Base-by-base conservation (phyloP, 2,888 invertebrate genomes). In the Podabrus alpinus region DNA sequence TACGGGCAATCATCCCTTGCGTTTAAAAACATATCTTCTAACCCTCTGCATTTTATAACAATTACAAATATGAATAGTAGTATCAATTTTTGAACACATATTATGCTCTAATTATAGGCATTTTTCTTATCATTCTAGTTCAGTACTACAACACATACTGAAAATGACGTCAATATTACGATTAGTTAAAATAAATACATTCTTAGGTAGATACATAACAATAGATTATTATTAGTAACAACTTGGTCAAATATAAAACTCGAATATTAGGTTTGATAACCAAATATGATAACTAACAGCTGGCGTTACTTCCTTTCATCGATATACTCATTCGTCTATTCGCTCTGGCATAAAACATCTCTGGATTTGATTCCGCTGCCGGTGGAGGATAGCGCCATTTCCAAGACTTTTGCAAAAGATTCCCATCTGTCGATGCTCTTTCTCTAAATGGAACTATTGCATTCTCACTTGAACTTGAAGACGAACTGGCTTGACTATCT, bases 241-340 rank as follows among this genome's bases (percentile, higher is more conserved):
- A 64, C n/a, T 64, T 64, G 62, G 62, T 64, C 62, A 64, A 64
- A 64, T 29, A 16, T 71, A 29, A 72, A 72, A 45, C 45, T 45
- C n/a, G 5, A 17, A 45, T 68, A 62, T 62, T 72, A 68, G 68
- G 72, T 68, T 62, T 17, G 2, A 3, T 5, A 19, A 29, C 16
- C 9, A 15, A 72, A 29, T 0, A 17, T 68, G 9, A 15, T 59
- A 11, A 15, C 19, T 25, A 88, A 82, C 86, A 88, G 81, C 88
- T 91, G 15, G 90, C 88, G 78, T 91, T 91, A 83, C 90, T 91
- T 69, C 93, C 93, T 76, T 90, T 88, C 90, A 94, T 93, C 60
- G 94, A 94, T 77, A 95, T 94, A 83, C 94, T 94, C 93, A 94
- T 94, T 77, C 94, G 88, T 45, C 94, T 88, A 67, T 91, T 91